Evolutionary conservation across 2,888 invertebrate genomes (phyloP).

Genomic region (Pristionchus entomophagus): DNA sequence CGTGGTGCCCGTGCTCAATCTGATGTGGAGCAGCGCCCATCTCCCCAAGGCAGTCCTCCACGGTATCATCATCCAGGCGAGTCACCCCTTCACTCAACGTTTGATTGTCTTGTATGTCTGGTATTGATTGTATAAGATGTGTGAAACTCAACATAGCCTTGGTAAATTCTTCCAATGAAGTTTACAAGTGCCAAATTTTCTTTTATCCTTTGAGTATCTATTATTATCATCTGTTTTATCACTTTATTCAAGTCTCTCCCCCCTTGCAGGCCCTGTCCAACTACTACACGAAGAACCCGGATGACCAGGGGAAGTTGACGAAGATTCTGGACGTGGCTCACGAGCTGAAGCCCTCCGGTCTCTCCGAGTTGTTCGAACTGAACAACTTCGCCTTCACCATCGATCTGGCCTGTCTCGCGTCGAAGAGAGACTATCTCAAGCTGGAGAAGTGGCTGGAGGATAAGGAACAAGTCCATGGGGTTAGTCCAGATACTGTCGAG

Average conservation of each 20-base stretch:
- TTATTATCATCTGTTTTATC: constrained; percentile 81
- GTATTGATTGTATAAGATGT: no score
- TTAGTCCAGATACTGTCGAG: constrained; percentile 55
- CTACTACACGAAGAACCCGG: constrained; percentile 90
- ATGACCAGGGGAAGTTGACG: constrained; percentile 92
- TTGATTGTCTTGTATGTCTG: neutral
- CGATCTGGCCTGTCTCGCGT: constrained; percentile 96
- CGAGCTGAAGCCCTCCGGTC: constrained; percentile 79
- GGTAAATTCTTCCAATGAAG: no score
- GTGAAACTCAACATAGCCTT: neutral
- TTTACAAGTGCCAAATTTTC: no score
- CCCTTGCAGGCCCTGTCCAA: constrained; percentile 89
- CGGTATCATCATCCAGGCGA: constrained; percentile 48
- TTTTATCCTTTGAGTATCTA: no score
- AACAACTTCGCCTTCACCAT: constrained; percentile 93
- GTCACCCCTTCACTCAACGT: neutral
- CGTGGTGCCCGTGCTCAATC: constrained; percentile 94
- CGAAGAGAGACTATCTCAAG: constrained; percentile 95
- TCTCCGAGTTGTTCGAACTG: constrained; percentile 91
- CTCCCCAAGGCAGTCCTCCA: constrained; percentile 40
- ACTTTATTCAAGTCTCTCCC: no score
- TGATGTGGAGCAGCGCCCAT: constrained; percentile 84
- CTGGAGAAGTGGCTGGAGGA: constrained; percentile 98
- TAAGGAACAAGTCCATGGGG: constrained; percentile 95
- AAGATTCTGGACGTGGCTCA: constrained; percentile 86